Percentiles rank a stretch among this genome's conserved stretches.
These are phyloP conservation scores for Itoplectis maculator DNA, from an alignment of 2,888 invertebrate genomes.

Conservation along the genomic window DNA sequence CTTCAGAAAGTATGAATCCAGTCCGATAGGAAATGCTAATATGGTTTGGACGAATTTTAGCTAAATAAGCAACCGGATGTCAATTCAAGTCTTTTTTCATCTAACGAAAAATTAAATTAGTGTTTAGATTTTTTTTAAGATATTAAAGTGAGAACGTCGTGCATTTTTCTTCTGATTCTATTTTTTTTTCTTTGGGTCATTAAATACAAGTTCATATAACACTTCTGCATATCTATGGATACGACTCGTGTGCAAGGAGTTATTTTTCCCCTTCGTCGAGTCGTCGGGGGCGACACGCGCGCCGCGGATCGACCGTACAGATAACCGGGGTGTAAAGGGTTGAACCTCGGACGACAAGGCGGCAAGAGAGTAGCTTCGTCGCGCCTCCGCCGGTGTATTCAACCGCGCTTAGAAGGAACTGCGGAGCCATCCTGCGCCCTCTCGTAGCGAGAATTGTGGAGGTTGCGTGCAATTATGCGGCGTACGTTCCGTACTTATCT, in stretches of 20 bases:
- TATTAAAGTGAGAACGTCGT: neutral
- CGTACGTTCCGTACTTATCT: constrained; percentile 68
- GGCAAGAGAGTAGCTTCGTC: constrained; percentile 29
- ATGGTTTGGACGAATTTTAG: too few relatives aligned
- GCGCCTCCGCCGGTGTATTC: neutral
- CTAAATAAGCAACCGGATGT: too few relatives aligned
- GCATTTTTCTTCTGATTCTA: neutral
- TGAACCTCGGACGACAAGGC: constrained; percentile 44
- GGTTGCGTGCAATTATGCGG: constrained; percentile 71
- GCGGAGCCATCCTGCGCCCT: constrained; percentile 31
- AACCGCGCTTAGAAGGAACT: constrained; percentile 4
- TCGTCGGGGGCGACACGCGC: constrained; percentile 37
- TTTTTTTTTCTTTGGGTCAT: neutral
- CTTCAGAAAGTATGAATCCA: too few relatives aligned
- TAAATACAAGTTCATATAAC: neutral
- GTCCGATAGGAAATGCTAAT: too few relatives aligned
- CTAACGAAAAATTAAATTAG: neutral
- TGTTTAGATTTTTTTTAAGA: neutral
- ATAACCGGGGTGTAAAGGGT: constrained; percentile 50
- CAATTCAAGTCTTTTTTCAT: too few relatives aligned
- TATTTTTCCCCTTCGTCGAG: constrained; percentile 20
- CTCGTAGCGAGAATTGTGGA: constrained; percentile 52
- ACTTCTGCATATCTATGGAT: neutral
- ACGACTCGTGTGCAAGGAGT: constrained; percentile 15
- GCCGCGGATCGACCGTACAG: constrained; percentile 50